Evolutionary conservation across 2,888 invertebrate genomes (phyloP), one percentile per base, ranked within the genome.

Genomic region (Calameuta filiformis): DNA sequence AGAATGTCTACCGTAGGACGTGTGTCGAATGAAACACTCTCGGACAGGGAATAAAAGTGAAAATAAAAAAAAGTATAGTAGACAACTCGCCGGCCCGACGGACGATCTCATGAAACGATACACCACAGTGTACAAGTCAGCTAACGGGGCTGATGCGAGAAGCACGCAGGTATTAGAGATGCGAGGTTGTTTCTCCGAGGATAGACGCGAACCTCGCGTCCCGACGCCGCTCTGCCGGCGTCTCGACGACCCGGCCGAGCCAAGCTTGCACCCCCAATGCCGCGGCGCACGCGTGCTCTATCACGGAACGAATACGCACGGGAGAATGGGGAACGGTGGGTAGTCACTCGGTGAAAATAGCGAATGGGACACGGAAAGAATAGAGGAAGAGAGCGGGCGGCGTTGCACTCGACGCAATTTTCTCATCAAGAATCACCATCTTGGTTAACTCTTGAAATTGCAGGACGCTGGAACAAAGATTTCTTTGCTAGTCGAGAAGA

Each of bases 171-270:
- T 56, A 23, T 56, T 9, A 56, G 56, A 56, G 56, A 23, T 23
- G 56, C 56, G 56, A 56, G 76, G 73, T 79, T 80, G 56, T 80
- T 79, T 80, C 81, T 80, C 77, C 82, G 56, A 56, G 56, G 83
- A 85, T 81, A 85, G 83, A 85, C 86, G 84, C 84, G 83, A 84
- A 82, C 81, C 81, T 85, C 80, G 83, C 83, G 83, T 83, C 83
- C 79, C 89, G 89, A 89, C 88, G 88, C 88, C 89, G 86, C 85
- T 89, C 89, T 89, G 86, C 88, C 87, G 88, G 86, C 85, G 87
- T 86, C 85, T 82, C 87, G 83, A 86, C 89, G 88, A 85, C 89
- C 89, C 89, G 88, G 89, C 87, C 88, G 86, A 84, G 85, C 87
- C 78, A 85, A 84, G 84, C 84, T 87, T 80, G 84, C 82, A 81